phyloP scores from a whole-genome alignment of 37 sponge, comb jelly and placozoan genomes.

The Geodia barretti region DNA sequence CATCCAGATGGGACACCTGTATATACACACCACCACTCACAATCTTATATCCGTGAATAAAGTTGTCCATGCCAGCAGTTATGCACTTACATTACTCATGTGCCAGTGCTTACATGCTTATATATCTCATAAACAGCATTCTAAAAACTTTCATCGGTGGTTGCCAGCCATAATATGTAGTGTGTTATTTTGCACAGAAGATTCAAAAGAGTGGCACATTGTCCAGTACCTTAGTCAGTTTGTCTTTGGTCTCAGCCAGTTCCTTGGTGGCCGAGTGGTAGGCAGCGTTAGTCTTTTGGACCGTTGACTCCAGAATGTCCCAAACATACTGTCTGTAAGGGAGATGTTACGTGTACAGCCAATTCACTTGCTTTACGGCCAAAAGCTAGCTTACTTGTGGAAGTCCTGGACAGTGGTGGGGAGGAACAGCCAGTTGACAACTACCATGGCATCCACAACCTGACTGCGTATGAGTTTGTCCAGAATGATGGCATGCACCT shows the following conservation, averaged over 20 bases:
- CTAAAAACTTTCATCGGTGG: too few species aligned
- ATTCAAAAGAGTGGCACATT: too few species aligned
- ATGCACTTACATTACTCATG: too few species aligned
- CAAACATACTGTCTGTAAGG: conserved; percentile 48
- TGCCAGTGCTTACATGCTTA: neutral
- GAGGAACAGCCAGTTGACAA: conserved; percentile 54
- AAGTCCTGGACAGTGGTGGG: neutral
- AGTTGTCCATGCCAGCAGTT: too few species aligned
- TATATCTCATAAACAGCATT: too few species aligned
- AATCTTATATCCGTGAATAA: too few species aligned
- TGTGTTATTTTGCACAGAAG: too few species aligned
- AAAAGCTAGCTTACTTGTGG: neutral
- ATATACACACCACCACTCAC: too few species aligned
- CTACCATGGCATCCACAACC: conserved; percentile 59
- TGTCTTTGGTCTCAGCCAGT: conserved; percentile 45
- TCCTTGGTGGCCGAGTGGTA: conserved; percentile 31
- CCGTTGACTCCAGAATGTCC: conserved; percentile 51
- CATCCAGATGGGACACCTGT: conserved; percentile 61
- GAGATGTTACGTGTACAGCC: neutral
- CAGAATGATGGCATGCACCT: conserved; percentile 69
- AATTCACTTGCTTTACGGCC: neutral
- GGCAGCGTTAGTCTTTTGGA: conserved; percentile 49
- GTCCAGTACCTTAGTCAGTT: conserved; percentile 51
- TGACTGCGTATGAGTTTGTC: conserved; percentile 75
- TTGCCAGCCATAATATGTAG: too few species aligned